Base-by-base conservation (phyloP, 2,113 vertebrate species). In the Holacanthus passer region DNA sequence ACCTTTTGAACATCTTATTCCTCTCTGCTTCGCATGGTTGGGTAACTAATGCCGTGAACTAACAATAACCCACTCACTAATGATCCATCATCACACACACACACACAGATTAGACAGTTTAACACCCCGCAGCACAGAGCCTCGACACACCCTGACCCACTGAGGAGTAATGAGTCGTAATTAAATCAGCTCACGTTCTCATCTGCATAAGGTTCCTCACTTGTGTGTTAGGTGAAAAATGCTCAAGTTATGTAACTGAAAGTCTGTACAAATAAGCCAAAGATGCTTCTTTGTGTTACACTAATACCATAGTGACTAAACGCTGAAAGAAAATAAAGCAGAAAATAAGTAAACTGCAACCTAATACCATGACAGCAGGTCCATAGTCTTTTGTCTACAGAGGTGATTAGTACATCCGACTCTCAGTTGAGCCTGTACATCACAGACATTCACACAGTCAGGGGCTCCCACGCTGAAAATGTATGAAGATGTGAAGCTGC, bases 61-160 rank as follows among this genome's bases (percentile, higher is more conserved):
- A n/a, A n/a, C n/a, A n/a, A n/a, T n/a, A n/a, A n/a, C n/a, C n/a
- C n/a, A n/a, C n/a, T 16, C 17, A 20, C 66, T 71, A 73, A 71
- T 73, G 63, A 88, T 27, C 29, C 55, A 74, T 53, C 29, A 68
- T 68, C 66, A 72, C 70, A 65, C 22, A 11, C 27, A 27, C 58
- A 77, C 59, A 68, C 60, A 72, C 63, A 85, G 37, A 86, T 74
- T 52, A 59, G 60, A 27, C 55, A 55, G 9, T 81, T 84, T 63
- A 80, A 50, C 55, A 37, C 77, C 64, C 43, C 77, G 60, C 41
- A 19, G 78, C 56, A 87, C 65, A 69, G 81, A 87, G 59, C 65
- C 12, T 58, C 3, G 48, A 32, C 56, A 73, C 63, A 60, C 35
- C 64, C 35, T 52, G 31, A 45, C 29, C 62, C 73, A 81, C 2